Evolutionary conservation across 2,888 invertebrate genomes (phyloP).

Genomic region (Trichopoda pennipes): DNA sequence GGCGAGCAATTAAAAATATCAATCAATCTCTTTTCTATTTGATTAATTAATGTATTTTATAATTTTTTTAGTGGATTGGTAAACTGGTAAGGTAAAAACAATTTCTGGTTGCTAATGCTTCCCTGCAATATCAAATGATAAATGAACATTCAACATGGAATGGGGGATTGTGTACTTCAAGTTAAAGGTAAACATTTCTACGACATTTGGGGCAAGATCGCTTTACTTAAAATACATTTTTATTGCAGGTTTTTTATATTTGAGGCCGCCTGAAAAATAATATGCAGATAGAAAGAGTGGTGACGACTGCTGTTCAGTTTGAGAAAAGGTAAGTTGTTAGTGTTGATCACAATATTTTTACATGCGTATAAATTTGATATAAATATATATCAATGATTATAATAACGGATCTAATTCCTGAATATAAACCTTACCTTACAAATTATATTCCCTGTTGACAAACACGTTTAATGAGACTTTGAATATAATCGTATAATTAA

Average conservation of each 20-base stretch:
- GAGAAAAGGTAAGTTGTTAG: too few relatives aligned
- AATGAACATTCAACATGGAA: background rate
- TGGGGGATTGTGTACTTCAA: background rate
- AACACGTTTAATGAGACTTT: conserved; percentile 45
- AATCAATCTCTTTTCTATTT: conserved; percentile 3
- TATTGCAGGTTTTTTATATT: too few relatives aligned
- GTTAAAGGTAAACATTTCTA: background rate
- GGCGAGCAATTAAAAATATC: background rate
- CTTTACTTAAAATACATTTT: too few relatives aligned
- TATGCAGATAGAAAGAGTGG: too few relatives aligned
- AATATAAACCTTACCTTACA: conserved; percentile 67
- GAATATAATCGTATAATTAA: too few relatives aligned
- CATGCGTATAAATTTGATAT: too few relatives aligned
- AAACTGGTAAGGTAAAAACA: background rate
- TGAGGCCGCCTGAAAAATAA: too few relatives aligned
- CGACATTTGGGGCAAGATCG: background rate
- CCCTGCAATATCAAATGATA: background rate
- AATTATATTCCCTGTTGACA: conserved; percentile 49
- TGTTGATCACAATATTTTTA: too few relatives aligned
- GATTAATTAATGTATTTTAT: conserved; percentile 46
- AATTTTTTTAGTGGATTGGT: conserved; percentile 48
- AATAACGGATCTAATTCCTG: conserved; percentile 74
- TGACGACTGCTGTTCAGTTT: too few relatives aligned
- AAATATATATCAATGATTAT: conserved; percentile 60
- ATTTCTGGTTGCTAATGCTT: background rate